These are phyloP conservation scores for human (Homo sapiens) DNA, from an alignment of 2,113 vertebrate species.

Conservation along the genomic window DNA sequence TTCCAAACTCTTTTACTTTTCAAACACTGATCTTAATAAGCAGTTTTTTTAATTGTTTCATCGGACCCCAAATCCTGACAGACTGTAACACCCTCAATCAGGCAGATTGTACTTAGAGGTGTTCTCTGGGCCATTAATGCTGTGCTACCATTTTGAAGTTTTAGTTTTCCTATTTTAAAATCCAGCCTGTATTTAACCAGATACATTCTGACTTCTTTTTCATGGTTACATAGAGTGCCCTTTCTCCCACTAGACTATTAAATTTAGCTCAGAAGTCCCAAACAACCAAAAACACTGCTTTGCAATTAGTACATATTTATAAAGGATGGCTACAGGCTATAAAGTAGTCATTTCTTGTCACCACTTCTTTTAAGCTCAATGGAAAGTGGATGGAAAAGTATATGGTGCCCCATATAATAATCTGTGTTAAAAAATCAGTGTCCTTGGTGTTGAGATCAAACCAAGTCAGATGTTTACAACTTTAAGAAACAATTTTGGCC, in stretches of 20 bases:
- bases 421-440: background rate
- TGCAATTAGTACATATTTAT: background rate
- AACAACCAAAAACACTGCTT: background rate
- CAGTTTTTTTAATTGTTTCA: background rate
- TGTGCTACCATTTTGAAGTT: background rate
- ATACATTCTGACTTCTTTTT: background rate
- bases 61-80: background rate
- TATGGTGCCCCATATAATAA: background rate
- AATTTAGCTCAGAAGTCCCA: background rate
- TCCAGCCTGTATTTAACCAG: background rate
- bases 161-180: conserved; percentile 25
- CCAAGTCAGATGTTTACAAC: background rate
- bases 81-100: background rate
- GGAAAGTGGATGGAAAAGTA: background rate
- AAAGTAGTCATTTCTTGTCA: background rate
- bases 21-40: background rate
- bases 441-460: background rate
- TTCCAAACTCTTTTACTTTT: conserved; percentile 29
- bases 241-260: background rate
- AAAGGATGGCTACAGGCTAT: background rate
- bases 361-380: background rate
- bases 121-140: background rate
- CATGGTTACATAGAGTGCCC: background rate
- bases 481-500: background rate
- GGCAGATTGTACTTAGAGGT: background rate